Evolutionary conservation across 2,888 invertebrate genomes (phyloP).

Genomic region (Lingula anatina): DNA sequence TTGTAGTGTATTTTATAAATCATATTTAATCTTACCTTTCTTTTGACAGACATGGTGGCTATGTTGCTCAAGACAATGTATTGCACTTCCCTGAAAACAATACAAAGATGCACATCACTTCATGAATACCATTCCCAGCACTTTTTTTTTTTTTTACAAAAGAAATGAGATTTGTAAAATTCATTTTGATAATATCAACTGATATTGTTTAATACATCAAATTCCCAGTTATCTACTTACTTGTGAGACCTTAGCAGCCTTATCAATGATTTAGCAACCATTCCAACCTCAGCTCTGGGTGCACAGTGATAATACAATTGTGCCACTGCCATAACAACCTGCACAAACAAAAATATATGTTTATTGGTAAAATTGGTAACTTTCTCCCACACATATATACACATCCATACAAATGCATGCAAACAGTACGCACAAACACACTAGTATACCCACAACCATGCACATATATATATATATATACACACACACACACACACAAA

Average conservation of each 20-base stretch:
- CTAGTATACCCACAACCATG: too few species aligned
- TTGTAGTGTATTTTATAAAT: too few species aligned
- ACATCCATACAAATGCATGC: too few species aligned
- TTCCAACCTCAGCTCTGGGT: constrained; percentile 78
- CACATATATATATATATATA: too few species aligned
- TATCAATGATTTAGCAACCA: constrained; percentile 88
- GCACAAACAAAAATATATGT: too few species aligned
- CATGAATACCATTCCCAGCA: neutral
- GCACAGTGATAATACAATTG: constrained; percentile 96
- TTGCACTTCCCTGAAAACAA: constrained; percentile 77
- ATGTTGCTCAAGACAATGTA: constrained; percentile 93
- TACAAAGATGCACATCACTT: constrained; percentile 54
- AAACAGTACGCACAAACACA: too few species aligned
- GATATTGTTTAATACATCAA: too few species aligned
- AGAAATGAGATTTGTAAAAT: neutral
- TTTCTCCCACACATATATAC: too few species aligned
- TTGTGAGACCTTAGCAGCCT: constrained; percentile 80
- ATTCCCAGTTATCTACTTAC: constrained; percentile 60
- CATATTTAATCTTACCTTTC: constrained; percentile 40
- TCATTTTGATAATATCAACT: too few species aligned
- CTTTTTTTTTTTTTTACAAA: neutral
- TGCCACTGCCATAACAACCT: constrained; percentile 92
- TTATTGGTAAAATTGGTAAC: too few species aligned
- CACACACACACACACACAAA: too few species aligned
- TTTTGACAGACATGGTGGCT: constrained; percentile 82